Base-by-base conservation (phyloP, 2,113 vertebrate species). In the Lycaon pictus region DNA sequence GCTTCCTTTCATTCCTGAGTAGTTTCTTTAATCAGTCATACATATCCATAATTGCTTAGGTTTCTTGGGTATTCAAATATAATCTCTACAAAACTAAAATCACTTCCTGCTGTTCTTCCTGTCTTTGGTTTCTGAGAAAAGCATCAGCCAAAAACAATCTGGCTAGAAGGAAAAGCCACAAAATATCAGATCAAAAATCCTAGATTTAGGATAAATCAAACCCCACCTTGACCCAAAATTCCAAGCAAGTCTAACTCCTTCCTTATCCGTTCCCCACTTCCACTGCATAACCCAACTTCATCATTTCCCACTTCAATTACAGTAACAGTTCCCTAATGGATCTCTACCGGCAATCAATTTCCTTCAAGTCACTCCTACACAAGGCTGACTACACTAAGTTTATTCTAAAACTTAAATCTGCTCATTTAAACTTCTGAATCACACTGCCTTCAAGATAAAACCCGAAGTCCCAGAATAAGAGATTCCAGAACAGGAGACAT, bases 391-490 rank as follows among this genome's bases (percentile, higher is more conserved):
- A 62, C 32, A 79, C 20, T 27, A 37, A 51, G 9, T 60, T 71
- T 55, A 56, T 51, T 22, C 48, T 58, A 77, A 76, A 65, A 60
- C 9, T 80, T n/a, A 92, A 89, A 80, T 43, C 51, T 81, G 19
- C 72, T 35, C 60, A 62, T 56, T 51, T 67, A 22, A 62, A n/a
- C 71, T 55, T 37, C 15, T 72, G 37, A 80, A n/a, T 86, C 81
- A 92, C 27, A 89, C 8, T 81, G 25, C 53, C 53, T 88, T 81
- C 81, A 90, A 76, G n/a, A 71, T n/a, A 91, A 80, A 92, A 69
- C 51, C 35, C 23, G 25, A 80, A 37, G 23, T 58, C 60, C 37
- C 53, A 35, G 19, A 82, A 53, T 19, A 58, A 53, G 16, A 76
- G 7, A n/a, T 19, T 85, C 7, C 69, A 85, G 69, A 76, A 85